Base-by-base conservation (phyloP, 2,888 invertebrate species). In the Drosophila anomalata region DNA sequence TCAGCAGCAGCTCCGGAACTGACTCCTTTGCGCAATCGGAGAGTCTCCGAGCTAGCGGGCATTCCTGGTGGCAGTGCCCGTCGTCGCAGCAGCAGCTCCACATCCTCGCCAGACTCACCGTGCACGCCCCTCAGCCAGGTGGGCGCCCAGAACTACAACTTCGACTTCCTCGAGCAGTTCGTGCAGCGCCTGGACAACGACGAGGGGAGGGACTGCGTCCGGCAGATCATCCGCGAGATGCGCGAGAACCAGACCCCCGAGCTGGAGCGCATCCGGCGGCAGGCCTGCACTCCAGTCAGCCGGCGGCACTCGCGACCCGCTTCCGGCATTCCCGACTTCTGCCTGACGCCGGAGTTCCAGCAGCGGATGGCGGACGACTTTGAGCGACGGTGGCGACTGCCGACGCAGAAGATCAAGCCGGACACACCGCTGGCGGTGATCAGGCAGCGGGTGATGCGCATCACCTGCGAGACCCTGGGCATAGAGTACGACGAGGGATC, bases 321-420 rank as follows among this genome's bases (percentile, higher is more conserved):
- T 4, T 79, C 78, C 0, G 90, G 88, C 12, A 90, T 91, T 68
- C 88, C 89, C n/a, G 89, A 91, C 51, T 91, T 90, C 54, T 91
- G 91, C 31, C 87, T 89, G 1, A 91, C 91, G 1, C 91, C 91
- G 0, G 91, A 90, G 58, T 90, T 90, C 59, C 87, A 90, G 60
- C 90, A 90, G 57, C 88, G 91, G 26, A 90, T 91, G 90, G 91
- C 90, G 3, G 91, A 91, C 24, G 90, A 89, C 20, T 90, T 91
- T 31, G 90, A 91, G 68, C 87, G 89, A 2, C 89, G 91, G 29
- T 91, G 90, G 90, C 90, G 90, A 20, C 70, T 91, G 60, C 91
- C 91, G 12, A 89, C 88, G 31, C 88, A 88, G 26, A 89, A 89
- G 61, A 71, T 90, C 2, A 88, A 85, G 53, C 90, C 90, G 1